A percentile compares a stretch with the other conserved stretches of the same genome.
Evolutionary conservation across 2,113 vertebrate species (phyloP).

Genomic region (Rhineura floridana): DNA sequence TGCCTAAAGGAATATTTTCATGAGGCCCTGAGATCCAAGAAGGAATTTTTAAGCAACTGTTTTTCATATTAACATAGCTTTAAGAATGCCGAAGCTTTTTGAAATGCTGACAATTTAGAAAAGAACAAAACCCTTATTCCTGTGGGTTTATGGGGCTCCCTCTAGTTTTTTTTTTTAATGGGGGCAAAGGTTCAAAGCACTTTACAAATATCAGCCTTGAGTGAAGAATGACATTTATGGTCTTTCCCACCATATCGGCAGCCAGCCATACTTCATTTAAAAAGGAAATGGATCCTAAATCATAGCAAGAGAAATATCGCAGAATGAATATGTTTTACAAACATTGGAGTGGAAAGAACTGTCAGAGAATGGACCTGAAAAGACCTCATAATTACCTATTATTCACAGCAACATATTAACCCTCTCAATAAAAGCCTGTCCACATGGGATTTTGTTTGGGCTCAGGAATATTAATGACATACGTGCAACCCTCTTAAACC

Average conservation of each 20-base stretch:
- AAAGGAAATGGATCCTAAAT: neutral
- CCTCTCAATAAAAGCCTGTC: neutral
- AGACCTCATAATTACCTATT: neutral
- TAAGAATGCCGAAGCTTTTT: neutral
- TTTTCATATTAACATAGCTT: slow-evolving; percentile 15
- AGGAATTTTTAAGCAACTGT: slow-evolving; percentile 4
- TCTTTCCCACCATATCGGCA: neutral
- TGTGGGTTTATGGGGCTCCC: neutral
- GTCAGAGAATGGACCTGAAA: neutral
- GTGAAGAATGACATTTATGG: neutral
- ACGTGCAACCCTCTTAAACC: neutral
- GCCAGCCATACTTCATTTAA: neutral
- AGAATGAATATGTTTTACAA: slow-evolving; percentile 2
- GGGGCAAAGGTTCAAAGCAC: neutral
- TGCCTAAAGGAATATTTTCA: slow-evolving; percentile 35
- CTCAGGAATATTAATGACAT: neutral
- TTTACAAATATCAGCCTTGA: neutral
- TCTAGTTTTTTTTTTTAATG: neutral
- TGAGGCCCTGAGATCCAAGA: slow-evolving; percentile 18
- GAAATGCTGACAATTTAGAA: neutral
- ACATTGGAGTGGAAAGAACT: neutral
- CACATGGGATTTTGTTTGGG: neutral
- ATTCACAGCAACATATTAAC: neutral
- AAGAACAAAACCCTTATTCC: neutral
- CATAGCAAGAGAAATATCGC: neutral